phyloP scores from a whole-genome alignment of 2,888 invertebrate species.

The Drosophila cyrtoloma region DNA sequence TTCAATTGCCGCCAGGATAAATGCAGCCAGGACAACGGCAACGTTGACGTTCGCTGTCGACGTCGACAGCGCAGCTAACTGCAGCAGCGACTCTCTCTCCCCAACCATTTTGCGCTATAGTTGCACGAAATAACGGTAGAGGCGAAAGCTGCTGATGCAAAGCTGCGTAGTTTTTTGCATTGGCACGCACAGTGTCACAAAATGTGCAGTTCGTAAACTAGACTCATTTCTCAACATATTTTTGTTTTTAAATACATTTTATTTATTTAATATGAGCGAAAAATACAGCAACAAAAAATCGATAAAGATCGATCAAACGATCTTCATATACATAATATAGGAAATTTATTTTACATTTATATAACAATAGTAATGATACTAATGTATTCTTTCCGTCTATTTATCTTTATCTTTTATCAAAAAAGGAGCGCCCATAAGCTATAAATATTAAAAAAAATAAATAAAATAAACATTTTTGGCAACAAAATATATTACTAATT shows the following conservation, averaged over 20 bases:
- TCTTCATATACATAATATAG: too few relatives aligned
- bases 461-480: background rate
- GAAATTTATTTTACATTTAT: too few relatives aligned
- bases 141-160: conserved; percentile 39
- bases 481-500: background rate
- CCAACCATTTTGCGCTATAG: conserved; percentile 46
- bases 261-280: background rate
- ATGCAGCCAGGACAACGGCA: conserved; percentile 76
- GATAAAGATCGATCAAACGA: too few relatives aligned
- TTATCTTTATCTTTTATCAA: too few relatives aligned
- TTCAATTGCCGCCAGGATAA: conserved; percentile 77
- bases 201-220: background rate
- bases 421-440: too few relatives aligned
- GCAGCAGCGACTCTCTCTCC: conserved; percentile 37
- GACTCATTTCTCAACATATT: background rate
- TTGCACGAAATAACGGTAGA: conserved; percentile 41
- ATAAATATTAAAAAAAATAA: background rate
- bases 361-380: too few relatives aligned
- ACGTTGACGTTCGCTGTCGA: conserved; percentile 35
- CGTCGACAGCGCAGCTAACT: conserved; percentile 35
- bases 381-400: too few relatives aligned
- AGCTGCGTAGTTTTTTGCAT: conserved; percentile 68
- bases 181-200: conserved; percentile 46
- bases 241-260: background rate
- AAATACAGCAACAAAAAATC: background rate